Conservation (phyloP, 2,888 invertebrate genomes). For the Drosophila kuntzei region DNA sequence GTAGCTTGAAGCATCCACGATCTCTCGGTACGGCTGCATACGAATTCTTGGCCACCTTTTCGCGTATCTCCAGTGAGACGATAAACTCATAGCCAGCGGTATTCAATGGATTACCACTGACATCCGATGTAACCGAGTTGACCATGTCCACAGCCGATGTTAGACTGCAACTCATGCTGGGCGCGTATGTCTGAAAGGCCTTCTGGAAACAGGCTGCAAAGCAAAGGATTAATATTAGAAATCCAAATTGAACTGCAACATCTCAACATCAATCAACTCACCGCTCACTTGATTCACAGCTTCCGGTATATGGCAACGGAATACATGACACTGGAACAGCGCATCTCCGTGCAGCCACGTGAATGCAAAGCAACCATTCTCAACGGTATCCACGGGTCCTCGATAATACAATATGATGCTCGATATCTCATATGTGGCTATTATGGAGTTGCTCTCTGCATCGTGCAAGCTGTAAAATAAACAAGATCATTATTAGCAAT, state of each 20-base stretch:
- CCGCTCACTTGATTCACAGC: constrained; percentile 93
- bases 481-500: neutral
- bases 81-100: constrained; percentile 93
- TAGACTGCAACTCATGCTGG: constrained; percentile 92
- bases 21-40: constrained; percentile 95
- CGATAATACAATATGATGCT: constrained; percentile 97
- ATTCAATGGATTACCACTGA: constrained; percentile 87
- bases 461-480: constrained; percentile 90
- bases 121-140: constrained; percentile 88
- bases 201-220: constrained; percentile 92
- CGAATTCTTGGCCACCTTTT: constrained; percentile 94
- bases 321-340: constrained; percentile 98
- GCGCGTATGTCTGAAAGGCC: constrained; percentile 95
- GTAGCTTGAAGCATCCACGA: constrained; percentile 93
- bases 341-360: constrained; percentile 98
- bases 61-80: constrained; percentile 96
- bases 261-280: constrained; percentile 83
- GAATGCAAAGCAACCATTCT: constrained; percentile 98
- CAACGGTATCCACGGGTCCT: constrained; percentile 92
- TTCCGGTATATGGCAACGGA: constrained; percentile 97
- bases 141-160: constrained; percentile 87
- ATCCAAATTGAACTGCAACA: constrained; percentile 6
- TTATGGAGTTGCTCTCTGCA: constrained; percentile 90
- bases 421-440: constrained; percentile 95
- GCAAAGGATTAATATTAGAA: neutral